Conservation (phyloP, 37 sponge, comb jelly and placozoan species). For the Cliona cf. orientalis region DNA sequence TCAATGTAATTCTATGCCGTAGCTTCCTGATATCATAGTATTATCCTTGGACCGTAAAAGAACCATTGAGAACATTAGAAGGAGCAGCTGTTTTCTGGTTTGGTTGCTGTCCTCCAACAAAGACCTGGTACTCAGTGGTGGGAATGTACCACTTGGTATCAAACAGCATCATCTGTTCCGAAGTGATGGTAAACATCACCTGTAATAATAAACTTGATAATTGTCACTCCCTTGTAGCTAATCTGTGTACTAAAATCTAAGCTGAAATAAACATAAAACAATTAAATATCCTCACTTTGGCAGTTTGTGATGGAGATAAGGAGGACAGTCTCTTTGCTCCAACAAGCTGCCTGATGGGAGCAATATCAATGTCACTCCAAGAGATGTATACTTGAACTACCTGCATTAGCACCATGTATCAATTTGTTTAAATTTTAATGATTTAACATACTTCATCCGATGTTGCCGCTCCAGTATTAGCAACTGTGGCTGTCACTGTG, state of each 20-base stretch:
- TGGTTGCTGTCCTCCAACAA: conserved; percentile 9
- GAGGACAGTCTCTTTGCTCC: conserved; percentile 8
- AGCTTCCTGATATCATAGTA: too few species aligned
- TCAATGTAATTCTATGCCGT: too few species aligned
- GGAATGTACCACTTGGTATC: conserved; percentile 11
- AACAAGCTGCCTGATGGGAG: conserved; percentile 53
- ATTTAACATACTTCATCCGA: conserved; percentile 44
- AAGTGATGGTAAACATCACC: conserved; percentile 3
- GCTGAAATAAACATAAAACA: background rate
- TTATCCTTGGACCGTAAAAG: background rate
- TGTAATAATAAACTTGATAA: background rate
- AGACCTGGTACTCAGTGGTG: background rate
- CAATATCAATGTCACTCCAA: conserved; percentile 14
- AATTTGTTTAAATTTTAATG: background rate
- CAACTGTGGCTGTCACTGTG: conserved; percentile 44
- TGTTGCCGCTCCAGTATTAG: conserved; percentile 33
- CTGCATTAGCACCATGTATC: background rate
- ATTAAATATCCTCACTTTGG: background rate
- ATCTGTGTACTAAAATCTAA: background rate
- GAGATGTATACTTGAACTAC: conserved; percentile 60
- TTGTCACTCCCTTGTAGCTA: too few species aligned
- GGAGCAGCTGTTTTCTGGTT: background rate
- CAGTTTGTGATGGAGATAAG: background rate
- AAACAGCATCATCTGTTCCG: background rate
- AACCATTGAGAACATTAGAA: background rate